Percentiles rank a stretch among this genome's conserved stretches.
Evolutionary conservation across 2,797 vertebrate genomes (phyloP).

Genomic region (Pygocentrus nattereri): DNA sequence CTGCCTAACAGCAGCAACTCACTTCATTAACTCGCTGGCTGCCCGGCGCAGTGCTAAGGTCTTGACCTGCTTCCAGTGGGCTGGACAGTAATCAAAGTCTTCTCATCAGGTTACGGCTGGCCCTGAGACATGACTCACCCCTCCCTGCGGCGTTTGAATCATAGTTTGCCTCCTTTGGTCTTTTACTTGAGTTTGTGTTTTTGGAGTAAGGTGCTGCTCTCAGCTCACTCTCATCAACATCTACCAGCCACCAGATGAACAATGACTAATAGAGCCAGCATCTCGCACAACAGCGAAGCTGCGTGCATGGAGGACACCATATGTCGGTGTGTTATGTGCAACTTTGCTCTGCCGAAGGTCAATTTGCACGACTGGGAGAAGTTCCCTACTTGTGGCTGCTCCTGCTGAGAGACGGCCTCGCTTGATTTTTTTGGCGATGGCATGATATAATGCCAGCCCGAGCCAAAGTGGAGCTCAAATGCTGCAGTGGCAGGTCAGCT

Average conservation of each 20-base stretch:
- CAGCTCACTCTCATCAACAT: conserved; percentile 3
- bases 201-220: conserved; percentile 42
- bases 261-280: conserved; percentile 57
- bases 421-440: background rate
- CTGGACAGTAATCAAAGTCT: conserved; percentile 32
- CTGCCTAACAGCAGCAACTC: background rate
- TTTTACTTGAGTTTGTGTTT: conserved; percentile 22
- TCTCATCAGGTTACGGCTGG: conserved; percentile 24
- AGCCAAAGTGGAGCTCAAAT: conserved; percentile 10
- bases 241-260: conserved; percentile 50
- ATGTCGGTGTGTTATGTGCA: conserved; percentile 57
- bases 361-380: conserved; percentile 40
- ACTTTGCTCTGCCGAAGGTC: conserved; percentile 47
- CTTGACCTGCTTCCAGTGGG: conserved; percentile 4
- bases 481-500: conserved; percentile 3
- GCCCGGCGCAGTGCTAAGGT: conserved; percentile 18
- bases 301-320: conserved; percentile 54
- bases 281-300: conserved; percentile 40
- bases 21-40: conserved; percentile 1
- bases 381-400: background rate
- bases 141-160: conserved; percentile 36
- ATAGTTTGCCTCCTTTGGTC: conserved; percentile 44
- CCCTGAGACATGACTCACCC: conserved; percentile 48
- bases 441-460: conserved; percentile 5
- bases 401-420: conserved; percentile 11